These are phyloP conservation scores for Perodicticus potto DNA, from an alignment of 2,797 vertebrate species.

Conservation along the genomic window DNA sequence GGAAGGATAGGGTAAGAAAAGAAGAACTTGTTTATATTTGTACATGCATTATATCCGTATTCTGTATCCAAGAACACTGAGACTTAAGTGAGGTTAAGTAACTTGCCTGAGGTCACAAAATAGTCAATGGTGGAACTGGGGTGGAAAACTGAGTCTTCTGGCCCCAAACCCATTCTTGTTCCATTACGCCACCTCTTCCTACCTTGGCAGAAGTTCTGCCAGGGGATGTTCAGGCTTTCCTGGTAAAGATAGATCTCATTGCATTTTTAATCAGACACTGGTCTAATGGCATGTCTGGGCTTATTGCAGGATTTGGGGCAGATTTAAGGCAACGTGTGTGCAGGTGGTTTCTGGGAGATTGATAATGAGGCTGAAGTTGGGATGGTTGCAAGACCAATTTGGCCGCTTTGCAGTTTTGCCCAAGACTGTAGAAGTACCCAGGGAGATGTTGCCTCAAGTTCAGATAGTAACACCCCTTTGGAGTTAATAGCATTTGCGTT, in stretches of 20 bases:
- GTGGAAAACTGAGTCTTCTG: slow-evolving; percentile 37
- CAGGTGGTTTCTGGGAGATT: background rate
- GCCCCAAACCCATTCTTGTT: background rate
- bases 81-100: slow-evolving; percentile 31
- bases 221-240: background rate
- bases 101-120: background rate
- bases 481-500: background rate
- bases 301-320: background rate
- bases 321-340: background rate
- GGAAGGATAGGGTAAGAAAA: background rate
- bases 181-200: background rate
- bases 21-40: slow-evolving; percentile 43
- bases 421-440: background rate
- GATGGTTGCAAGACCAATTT: background rate
- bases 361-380: background rate
- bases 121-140: background rate
- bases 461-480: background rate
- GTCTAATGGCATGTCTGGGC: slow-evolving; percentile 38
- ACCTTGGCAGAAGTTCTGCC: background rate
- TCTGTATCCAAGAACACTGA: slow-evolving; percentile 54
- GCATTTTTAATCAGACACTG: slow-evolving; percentile 33
- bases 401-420: background rate
- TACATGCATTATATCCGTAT: slow-evolving; percentile 9
- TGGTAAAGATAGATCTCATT: slow-evolving; percentile 11
- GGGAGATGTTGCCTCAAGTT: background rate